Conservation (phyloP, 2,888 invertebrate genomes). For the Polyploca ridens region DNA sequence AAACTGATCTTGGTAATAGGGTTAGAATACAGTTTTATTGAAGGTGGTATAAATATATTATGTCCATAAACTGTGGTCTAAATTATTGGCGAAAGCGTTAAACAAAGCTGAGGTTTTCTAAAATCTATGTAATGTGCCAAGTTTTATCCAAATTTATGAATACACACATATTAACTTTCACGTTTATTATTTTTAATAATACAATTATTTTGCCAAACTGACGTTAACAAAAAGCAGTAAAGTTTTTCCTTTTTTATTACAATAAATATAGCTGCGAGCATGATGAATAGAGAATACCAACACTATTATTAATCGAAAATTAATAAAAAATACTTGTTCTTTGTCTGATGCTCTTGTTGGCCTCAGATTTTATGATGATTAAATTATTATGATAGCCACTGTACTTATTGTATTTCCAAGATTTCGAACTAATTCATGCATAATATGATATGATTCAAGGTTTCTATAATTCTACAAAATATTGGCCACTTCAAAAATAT, state of each 20-base stretch:
- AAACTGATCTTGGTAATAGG: slow-evolving; percentile 18
- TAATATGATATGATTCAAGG: not conserved
- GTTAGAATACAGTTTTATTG: slow-evolving; percentile 7
- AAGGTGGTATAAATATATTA: not conserved
- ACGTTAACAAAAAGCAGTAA: too few relatives aligned
- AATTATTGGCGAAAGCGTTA: not conserved
- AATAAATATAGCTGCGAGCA: not conserved
- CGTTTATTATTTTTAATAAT: too few relatives aligned
- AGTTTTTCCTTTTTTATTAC: not conserved
- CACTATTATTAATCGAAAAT: too few relatives aligned
- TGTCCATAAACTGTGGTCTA: not conserved
- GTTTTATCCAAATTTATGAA: not conserved
- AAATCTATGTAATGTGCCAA: too few relatives aligned
- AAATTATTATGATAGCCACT: not conserved
- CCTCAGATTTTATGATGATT: not conserved
- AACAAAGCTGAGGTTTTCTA: not conserved
- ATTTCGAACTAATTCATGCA: not conserved
- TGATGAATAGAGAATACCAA: not conserved
- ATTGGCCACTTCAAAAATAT: not conserved
- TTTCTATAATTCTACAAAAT: too few relatives aligned
- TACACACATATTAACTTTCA: too few relatives aligned
- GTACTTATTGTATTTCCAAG: too few relatives aligned
- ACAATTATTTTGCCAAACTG: too few relatives aligned
- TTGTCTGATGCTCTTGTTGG: not conserved
- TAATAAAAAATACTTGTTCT: too few relatives aligned